Base-by-base conservation (phyloP, 2,888 invertebrate species). In the Nebria brevicollis region DNA sequence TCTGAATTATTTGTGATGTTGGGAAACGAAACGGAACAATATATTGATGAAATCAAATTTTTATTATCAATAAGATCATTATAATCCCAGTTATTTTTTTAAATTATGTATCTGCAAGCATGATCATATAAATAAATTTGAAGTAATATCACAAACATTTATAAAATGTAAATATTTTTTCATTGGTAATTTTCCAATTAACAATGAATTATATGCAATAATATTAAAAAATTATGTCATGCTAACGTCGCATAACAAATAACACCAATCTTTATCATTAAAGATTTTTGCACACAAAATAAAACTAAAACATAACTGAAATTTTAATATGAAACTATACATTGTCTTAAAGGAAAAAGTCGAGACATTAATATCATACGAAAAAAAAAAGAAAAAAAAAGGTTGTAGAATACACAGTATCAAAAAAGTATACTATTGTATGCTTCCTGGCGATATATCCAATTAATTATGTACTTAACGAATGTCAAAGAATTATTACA, bases 101-200 rank as follows among this genome's bases (percentile, higher is more conserved):
- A 42, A 41, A 81, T 79, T 84, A 86, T 86, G 86, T 85, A 84
- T 86, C 86, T 86, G 86, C 85, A 85, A 86, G 86, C 86, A 86
- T 86, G 86, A 86, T 76, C 82, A 84, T 84, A 84, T 85, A 84
- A 83, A 83, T 83, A 84, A 77, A 77, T 72, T 81, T 73, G 26
- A 77, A 72, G 43, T 75, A 81, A 77, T 81, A 81, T 81, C 81
- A 81, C 81, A 81, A 81, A 81, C 81, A 81, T 81, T 81, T 81
- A 81, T 81, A 81, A 81, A 81, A 81, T 81, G 81, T 81, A 81
- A 81, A 34, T 41, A 75, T 72, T 25, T 64, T 66, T 72, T 81
- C 81, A 81, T 81, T 81, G 77, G 76, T 81, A 77, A 77, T 77
- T 73, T 43, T 26, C 15, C 3, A 77, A 82, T 82, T 79, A 82